Percentiles rank a stretch among this genome's conserved stretches.
Conservation (phyloP, 2,113 vertebrate species). For the Rattus rattus region DNA sequence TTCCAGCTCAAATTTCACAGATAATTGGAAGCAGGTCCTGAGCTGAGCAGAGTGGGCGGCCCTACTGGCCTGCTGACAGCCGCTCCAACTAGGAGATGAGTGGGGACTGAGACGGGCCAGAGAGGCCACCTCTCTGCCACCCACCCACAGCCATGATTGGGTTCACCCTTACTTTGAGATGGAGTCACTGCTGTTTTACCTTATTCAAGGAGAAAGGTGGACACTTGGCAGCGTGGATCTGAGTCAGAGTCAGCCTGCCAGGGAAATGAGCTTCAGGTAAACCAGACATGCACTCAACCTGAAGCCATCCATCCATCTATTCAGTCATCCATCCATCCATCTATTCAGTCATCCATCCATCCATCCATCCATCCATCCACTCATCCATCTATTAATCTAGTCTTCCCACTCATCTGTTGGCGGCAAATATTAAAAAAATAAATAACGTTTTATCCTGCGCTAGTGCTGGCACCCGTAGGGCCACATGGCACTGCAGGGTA, state of each 20-base stretch:
- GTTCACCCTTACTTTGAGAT: neutral
- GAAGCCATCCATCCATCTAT: neutral
- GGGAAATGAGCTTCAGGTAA: neutral
- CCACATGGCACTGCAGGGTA: no score
- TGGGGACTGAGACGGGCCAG: neutral
- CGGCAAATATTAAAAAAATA: no score
- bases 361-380: neutral
- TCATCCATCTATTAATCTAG: neutral
- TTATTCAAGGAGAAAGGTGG: neutral
- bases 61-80: slow-evolving; percentile 2
- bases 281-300: accelerated
- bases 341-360: neutral
- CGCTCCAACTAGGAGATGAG: neutral
- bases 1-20: slow-evolving; percentile 83
- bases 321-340: neutral
- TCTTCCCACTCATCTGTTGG: neutral
- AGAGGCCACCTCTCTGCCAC: neutral
- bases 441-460: no score
- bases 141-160: neutral
- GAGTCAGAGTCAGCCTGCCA: neutral
- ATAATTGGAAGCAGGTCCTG: slow-evolving; percentile 82
- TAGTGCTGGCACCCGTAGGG: no score
- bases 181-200: slow-evolving; percentile 15
- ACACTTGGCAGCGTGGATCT: neutral
- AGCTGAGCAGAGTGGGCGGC: slow-evolving; percentile 61